Evolutionary conservation across 1,140 invertebrate species (phyloP).

Genomic region (Nylanderia fulva): DNA sequence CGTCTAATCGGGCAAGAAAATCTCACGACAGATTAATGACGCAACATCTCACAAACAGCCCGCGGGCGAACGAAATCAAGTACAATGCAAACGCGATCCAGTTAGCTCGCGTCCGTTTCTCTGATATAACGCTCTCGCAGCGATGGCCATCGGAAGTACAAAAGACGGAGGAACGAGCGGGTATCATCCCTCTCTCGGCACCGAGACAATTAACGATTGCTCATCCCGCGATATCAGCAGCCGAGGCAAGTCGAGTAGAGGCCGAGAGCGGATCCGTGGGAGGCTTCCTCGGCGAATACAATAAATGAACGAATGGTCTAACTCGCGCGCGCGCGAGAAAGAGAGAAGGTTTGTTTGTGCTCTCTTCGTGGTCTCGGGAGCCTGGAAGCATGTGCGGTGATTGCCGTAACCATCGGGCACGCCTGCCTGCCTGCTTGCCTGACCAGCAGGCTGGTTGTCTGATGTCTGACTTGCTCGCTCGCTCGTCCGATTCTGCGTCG

Average conservation of each 20-base stretch:
- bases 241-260: constrained; percentile 17
- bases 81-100: constrained; percentile 49
- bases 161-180: constrained; percentile 47
- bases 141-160: constrained; percentile 54
- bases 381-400: constrained; percentile 81
- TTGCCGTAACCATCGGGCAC: constrained; percentile 81
- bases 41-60: constrained; percentile 13
- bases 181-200: constrained; percentile 21
- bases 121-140: constrained; percentile 1
- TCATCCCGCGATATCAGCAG: constrained; percentile 60
- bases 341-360: constrained; percentile 76
- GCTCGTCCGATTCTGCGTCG: constrained; percentile 49
- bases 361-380: constrained; percentile 68
- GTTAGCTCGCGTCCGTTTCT: constrained; percentile 17
- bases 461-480: constrained; percentile 50
- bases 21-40: constrained; percentile 41
- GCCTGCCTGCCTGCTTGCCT: constrained; percentile 73
- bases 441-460: constrained; percentile 48
- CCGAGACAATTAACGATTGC: constrained; percentile 73
- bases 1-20: constrained; percentile 1
- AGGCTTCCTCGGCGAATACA: constrained; percentile 63
- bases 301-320: constrained; percentile 70
- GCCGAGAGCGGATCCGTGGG: constrained; percentile 51
- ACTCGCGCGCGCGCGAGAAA: constrained; percentile 39
- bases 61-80: constrained; percentile 35